Evolutionary conservation across 2,888 invertebrate genomes (phyloP).

Genomic region (Metopia argyrocephala): DNA sequence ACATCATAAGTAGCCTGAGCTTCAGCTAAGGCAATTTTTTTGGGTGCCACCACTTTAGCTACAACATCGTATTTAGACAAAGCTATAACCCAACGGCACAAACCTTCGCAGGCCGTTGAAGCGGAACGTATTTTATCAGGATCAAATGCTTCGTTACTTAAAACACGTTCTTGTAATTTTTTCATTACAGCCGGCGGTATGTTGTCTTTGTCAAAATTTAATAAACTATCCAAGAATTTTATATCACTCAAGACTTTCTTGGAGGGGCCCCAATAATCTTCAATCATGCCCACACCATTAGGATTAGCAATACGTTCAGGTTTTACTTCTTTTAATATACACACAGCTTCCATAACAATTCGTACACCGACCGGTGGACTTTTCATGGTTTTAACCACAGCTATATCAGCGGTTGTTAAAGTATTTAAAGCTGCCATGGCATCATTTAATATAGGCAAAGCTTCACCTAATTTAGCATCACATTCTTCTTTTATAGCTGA

Average conservation of each 20-base stretch:
- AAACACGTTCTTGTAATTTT: slow-evolving; percentile 88
- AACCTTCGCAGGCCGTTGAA: slow-evolving; percentile 93
- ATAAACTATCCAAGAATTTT: slow-evolving; percentile 92
- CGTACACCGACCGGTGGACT: slow-evolving; percentile 94
- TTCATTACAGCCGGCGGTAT: slow-evolving; percentile 91
- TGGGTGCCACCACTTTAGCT: slow-evolving; percentile 94
- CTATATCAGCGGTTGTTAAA: slow-evolving; percentile 91
- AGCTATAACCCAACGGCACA: slow-evolving; percentile 97
- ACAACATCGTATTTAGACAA: slow-evolving; percentile 97
- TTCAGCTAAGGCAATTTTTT: slow-evolving; percentile 91
- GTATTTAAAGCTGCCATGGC: slow-evolving; percentile 94
- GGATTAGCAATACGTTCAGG: slow-evolving; percentile 92
- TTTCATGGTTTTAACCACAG: slow-evolving; percentile 97
- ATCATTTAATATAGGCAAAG: slow-evolving; percentile 92
- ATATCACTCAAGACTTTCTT: slow-evolving; percentile 93
- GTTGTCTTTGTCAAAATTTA: slow-evolving; percentile 94
- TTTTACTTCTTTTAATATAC: slow-evolving; percentile 94
- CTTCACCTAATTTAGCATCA: slow-evolving; percentile 93
- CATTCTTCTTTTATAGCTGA: slow-evolving; percentile 95
- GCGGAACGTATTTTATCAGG: slow-evolving; percentile 93
- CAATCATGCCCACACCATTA: slow-evolving; percentile 88
- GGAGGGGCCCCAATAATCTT: slow-evolving; percentile 96
- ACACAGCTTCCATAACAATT: slow-evolving; percentile 96
- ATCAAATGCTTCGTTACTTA: slow-evolving; percentile 92
- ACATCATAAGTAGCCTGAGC: slow-evolving; percentile 89